Conservation (phyloP, 2,113 vertebrate genomes). For the Garra rufa region DNA sequence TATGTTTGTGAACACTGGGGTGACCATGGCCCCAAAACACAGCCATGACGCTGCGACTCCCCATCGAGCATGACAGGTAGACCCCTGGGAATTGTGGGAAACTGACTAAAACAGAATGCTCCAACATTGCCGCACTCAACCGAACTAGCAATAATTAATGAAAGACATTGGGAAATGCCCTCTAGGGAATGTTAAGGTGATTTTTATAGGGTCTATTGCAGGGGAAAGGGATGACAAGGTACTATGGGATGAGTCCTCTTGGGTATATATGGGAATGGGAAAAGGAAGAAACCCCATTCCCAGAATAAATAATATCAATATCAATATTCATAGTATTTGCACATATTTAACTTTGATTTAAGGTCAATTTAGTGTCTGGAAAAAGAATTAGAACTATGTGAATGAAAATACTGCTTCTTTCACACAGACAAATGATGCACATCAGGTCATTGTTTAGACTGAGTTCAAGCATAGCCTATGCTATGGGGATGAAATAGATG, state of each 20-base stretch:
- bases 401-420: neutral
- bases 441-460: neutral
- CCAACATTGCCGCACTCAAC: neutral
- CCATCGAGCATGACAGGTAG: constrained; percentile 48
- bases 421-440: constrained; percentile 12
- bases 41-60: constrained; percentile 40
- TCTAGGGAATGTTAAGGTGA: constrained; percentile 45
- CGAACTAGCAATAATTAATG: constrained; percentile 37
- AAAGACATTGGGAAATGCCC: constrained; percentile 43
- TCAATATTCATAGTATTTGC: neutral
- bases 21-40: constrained; percentile 43
- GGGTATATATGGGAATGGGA: constrained; percentile 38
- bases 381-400: neutral
- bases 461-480: no score
- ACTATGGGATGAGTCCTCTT: constrained; percentile 10
- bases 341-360: neutral
- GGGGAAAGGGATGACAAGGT: neutral
- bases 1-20: constrained; percentile 21
- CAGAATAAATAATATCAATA: constrained; percentile 22
- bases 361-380: neutral
- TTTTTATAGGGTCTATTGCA: constrained; percentile 45
- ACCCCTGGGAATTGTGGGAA: constrained; percentile 48
- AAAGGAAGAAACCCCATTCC: constrained; percentile 22
- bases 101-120: constrained; percentile 7
- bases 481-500: no score